phyloP scores from a whole-genome alignment of 1,140 invertebrate genomes.

The Araneus ventricosus region DNA sequence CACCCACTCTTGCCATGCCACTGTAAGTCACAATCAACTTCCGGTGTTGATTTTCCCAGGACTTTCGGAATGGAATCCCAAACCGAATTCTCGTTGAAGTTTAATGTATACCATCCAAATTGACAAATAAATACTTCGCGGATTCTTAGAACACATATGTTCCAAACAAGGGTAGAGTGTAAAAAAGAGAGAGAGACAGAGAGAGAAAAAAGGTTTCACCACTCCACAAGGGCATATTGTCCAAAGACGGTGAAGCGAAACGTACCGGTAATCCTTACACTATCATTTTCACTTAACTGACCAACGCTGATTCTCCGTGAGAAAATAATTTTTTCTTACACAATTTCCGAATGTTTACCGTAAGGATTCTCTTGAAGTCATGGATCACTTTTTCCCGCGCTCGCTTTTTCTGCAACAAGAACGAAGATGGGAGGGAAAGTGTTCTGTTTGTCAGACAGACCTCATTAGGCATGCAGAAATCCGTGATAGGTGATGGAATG shows the following conservation, averaged over 20 bases:
- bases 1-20: not conserved
- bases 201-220: not conserved
- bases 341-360: not conserved
- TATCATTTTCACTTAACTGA: constrained; percentile 8
- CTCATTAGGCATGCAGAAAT: not conserved
- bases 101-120: not conserved
- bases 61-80: not conserved
- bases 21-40: not conserved
- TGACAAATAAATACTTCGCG: not conserved
- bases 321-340: not conserved
- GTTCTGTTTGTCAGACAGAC: not conserved
- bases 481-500: not conserved
- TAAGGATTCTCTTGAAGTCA: not conserved
- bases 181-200: not conserved
- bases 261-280: not conserved
- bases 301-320: not conserved
- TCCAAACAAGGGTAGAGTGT: not conserved
- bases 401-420: not conserved
- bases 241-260: not conserved
- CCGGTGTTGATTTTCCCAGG: not conserved
- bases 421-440: not conserved
- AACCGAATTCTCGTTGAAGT: not conserved
- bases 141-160: not conserved
- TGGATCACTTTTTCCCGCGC: not conserved
- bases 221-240: not conserved